Base-by-base conservation (phyloP, 2,113 vertebrate species). In the Tauraco erythrolophus region DNA sequence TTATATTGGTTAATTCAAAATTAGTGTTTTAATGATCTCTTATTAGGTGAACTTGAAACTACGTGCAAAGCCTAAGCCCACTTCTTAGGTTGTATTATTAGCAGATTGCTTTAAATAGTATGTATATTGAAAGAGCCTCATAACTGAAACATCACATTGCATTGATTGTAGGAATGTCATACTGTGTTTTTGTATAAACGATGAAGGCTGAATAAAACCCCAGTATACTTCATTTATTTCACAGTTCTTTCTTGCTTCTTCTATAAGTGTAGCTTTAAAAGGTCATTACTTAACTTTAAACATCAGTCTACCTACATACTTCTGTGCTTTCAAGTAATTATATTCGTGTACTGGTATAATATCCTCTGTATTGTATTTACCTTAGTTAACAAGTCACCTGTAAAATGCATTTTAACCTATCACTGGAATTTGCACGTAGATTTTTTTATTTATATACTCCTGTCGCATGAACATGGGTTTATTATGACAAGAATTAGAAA, bases 101-200 rank as follows among this genome's bases (percentile, higher is more conserved):
- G 56, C 56, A 82, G 54, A 78, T 71, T 84, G 33, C 91, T 92
- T 92, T 92, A 96, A 96, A 79, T 84, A 71, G 62, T 50, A 33
- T 64, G 22, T 74, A 13, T 92, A 33, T 60, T 79, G 60, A 81
- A 96, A 50, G 28, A 84, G 27, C 19, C 74, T 92, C 65, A 72
- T 89, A 84, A 68, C 48, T 77, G 85, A 94, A 92, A 92, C 53
- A 35, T 57, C 27, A 56, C 14, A 62, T 95, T 91, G 69, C 69
- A 37, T 68, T 93, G 78, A 70, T 69, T 88, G 54, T 87, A 57
- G 77, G 76, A 41, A 70, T 89, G 83, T 84, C 57, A 15, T 77
- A 21, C 83, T 78, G 86, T 64, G 68, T 62, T 95, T 91, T 93
- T 96, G 79, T 95, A 24, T 77, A 81, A 89, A 71, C 60, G 21